These are phyloP conservation scores for Benthosema pterotum DNA, from an alignment of 2,797 vertebrate genomes.

Conservation along the genomic window DNA sequence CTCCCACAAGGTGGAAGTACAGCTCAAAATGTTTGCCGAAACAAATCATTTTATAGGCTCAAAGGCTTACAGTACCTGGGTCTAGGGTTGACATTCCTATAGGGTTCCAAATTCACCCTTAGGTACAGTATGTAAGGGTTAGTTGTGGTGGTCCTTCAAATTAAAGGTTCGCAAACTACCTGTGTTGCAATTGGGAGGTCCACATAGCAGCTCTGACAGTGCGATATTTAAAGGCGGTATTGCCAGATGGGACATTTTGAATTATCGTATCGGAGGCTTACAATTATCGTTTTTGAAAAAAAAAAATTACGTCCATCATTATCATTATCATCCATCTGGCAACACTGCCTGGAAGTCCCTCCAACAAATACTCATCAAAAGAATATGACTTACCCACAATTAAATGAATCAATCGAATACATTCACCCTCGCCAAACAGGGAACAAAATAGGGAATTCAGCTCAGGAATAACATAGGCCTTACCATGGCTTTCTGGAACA, in stretches of 20 bases:
- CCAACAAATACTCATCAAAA: background rate
- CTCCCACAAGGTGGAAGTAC: constrained; percentile 22
- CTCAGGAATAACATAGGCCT: background rate
- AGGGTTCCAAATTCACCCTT: too few species aligned
- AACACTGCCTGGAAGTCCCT: background rate
- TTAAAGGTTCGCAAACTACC: too few species aligned
- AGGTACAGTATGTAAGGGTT: too few species aligned
- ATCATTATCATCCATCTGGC: background rate
- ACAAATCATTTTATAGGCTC: constrained; percentile 27
- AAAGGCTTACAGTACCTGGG: background rate
- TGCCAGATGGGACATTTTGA: too few species aligned
- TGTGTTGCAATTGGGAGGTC: too few species aligned
- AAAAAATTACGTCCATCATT: too few species aligned
- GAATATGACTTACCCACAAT: background rate
- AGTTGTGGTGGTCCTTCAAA: too few species aligned
- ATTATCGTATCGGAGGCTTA: too few species aligned
- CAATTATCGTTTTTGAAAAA: too few species aligned
- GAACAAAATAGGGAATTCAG: background rate
- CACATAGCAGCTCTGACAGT: too few species aligned
- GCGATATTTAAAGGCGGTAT: too few species aligned
- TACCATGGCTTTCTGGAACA: constrained; percentile 21
- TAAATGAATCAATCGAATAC: background rate
- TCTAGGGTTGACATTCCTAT: too few species aligned
- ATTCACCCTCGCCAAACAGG: background rate
- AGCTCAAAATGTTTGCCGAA: constrained; percentile 44